Evolutionary conservation across 1,140 invertebrate genomes (phyloP).

Genomic region (Pissodes strobi): DNA sequence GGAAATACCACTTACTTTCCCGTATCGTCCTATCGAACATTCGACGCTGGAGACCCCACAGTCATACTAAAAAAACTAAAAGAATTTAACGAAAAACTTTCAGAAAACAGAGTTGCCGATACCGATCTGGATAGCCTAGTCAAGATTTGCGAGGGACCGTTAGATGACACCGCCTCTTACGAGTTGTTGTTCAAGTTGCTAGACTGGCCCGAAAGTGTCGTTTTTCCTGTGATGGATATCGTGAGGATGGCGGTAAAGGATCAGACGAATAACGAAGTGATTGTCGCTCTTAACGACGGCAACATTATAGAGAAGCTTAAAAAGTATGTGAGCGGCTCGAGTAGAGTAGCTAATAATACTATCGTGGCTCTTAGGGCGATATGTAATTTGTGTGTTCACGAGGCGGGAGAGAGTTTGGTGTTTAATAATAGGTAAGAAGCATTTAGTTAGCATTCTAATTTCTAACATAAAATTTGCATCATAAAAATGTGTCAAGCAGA

Average conservation of each 20-base stretch:
- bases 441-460: too few relatives aligned
- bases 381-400: slow-evolving; percentile 74
- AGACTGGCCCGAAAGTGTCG: slow-evolving; percentile 77
- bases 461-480: too few relatives aligned
- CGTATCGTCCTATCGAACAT: slow-evolving; percentile 55
- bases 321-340: slow-evolving; percentile 52
- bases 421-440: slow-evolving; percentile 57
- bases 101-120: slow-evolving; percentile 58
- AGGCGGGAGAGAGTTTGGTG: slow-evolving; percentile 66
- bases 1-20: slow-evolving; percentile 57
- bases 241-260: slow-evolving; percentile 76
- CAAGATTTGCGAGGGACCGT: slow-evolving; percentile 61
- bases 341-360: slow-evolving; percentile 66
- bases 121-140: slow-evolving; percentile 63
- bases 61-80: slow-evolving; percentile 67
- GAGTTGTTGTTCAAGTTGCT: slow-evolving; percentile 70
- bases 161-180: slow-evolving; percentile 58
- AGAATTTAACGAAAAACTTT: slow-evolving; percentile 74
- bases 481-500: too few relatives aligned
- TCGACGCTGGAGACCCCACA: slow-evolving; percentile 56
- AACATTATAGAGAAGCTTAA: slow-evolving; percentile 55
- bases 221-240: slow-evolving; percentile 88
- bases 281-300: slow-evolving; percentile 60
- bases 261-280: slow-evolving; percentile 62
- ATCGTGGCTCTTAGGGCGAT: slow-evolving; percentile 76